Evolutionary conservation across 2,113 vertebrate species (phyloP).

Genomic region (Gorsachius goisagi): DNA sequence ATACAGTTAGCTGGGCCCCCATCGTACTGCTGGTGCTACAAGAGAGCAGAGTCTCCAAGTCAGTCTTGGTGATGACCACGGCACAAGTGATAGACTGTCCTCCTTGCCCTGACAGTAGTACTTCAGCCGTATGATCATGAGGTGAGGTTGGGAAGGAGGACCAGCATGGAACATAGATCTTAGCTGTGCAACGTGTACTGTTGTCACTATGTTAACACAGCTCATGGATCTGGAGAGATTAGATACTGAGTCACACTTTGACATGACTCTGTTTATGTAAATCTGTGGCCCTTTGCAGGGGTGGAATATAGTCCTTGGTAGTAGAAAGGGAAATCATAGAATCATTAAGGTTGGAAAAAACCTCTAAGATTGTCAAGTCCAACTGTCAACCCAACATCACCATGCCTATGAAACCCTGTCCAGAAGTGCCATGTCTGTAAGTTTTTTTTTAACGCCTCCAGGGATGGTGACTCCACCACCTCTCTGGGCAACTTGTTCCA

Average conservation of each 20-base stretch:
- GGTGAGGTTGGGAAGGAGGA: not conserved
- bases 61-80: not conserved
- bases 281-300: not conserved
- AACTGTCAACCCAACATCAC: too few species aligned
- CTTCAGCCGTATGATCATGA: not conserved
- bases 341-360: too few species aligned
- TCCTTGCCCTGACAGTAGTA: not conserved
- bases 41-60: not conserved
- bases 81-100: not conserved
- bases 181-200: not conserved
- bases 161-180: not conserved
- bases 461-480: too few species aligned
- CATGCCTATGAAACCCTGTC: too few species aligned
- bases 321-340: not conserved
- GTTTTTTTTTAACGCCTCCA: too few species aligned
- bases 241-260: accelerated
- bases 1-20: accelerated
- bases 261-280: accelerated
- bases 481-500: too few species aligned
- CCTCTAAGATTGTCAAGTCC: too few species aligned
- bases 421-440: too few species aligned
- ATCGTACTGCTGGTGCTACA: not conserved
- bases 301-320: not conserved
- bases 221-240: not conserved
- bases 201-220: not conserved